Evolutionary conservation across 2,797 vertebrate species (phyloP).

Genomic region (Typhlichthys eigenmanni): DNA sequence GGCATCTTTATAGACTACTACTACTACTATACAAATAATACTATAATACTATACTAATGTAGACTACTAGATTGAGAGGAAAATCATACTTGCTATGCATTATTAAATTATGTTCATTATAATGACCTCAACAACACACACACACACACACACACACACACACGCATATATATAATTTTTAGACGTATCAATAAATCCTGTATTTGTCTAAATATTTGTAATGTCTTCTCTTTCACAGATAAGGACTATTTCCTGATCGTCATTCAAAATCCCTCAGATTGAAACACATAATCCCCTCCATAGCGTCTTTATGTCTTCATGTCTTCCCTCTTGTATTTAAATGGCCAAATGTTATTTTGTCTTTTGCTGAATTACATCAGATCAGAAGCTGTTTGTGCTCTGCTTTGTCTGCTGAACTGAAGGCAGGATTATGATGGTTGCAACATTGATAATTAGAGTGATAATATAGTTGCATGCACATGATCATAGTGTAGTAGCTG

Average conservation of each 20-base stretch:
- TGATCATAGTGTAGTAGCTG: no score
- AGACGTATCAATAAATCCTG: no score
- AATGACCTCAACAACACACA: background rate
- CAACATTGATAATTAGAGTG: background rate
- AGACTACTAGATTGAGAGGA: no score
- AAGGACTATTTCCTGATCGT: constrained; percentile 98
- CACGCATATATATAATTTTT: no score
- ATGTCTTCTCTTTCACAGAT: constrained; percentile 75
- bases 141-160: no score
- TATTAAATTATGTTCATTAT: no score
- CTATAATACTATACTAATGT: no score
- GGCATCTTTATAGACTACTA: no score
- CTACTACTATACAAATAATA: no score
- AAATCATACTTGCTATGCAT: no score
- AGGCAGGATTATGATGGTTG: background rate
- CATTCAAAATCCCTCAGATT: constrained; percentile 94
- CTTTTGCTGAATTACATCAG: constrained; percentile 13
- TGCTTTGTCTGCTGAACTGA: background rate
- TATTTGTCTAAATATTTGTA: background rate
- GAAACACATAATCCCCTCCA: constrained; percentile 41
- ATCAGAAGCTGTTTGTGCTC: constrained; percentile 25
- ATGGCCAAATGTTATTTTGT: constrained; percentile 33
- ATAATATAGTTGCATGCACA: background rate
- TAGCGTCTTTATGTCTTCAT: constrained; percentile 1
- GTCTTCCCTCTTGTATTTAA: constrained; percentile 36